These are phyloP conservation scores for Cynodonichthys magdalenae DNA, from an alignment of 2,797 vertebrate genomes.

Conservation along the genomic window DNA sequence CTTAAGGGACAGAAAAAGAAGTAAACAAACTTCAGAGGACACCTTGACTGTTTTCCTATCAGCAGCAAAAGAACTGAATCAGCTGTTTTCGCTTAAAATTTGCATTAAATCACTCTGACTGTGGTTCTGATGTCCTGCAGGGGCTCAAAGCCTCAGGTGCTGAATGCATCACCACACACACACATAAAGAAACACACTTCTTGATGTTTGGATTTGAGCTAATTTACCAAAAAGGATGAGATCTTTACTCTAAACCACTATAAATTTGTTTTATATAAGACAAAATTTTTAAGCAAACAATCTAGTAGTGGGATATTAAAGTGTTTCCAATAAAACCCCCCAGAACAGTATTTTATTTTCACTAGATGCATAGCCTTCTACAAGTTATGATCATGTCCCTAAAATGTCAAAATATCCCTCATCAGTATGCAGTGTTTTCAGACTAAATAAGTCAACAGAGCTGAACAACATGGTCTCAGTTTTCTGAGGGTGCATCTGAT, in stretches of 20 bases:
- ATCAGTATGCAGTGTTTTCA: too few relatives aligned
- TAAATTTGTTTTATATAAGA: too few relatives aligned
- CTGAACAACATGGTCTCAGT: conserved; percentile 12
- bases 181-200: conserved; percentile 31
- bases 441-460: conserved; percentile 1
- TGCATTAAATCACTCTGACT: conserved; percentile 52
- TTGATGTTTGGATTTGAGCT: conserved; percentile 7
- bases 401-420: too few relatives aligned
- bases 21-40: conserved; percentile 65
- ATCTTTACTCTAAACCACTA: too few relatives aligned
- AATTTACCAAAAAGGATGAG: neutral
- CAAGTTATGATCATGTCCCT: too few relatives aligned
- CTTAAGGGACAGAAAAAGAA: neutral
- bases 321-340: too few relatives aligned
- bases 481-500: conserved; percentile 30
- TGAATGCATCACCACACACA: conserved; percentile 27
- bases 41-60: conserved; percentile 53
- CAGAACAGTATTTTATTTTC: too few relatives aligned
- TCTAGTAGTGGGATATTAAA: too few relatives aligned
- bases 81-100: conserved; percentile 44
- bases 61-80: conserved; percentile 48
- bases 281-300: too few relatives aligned
- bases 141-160: conserved; percentile 26
- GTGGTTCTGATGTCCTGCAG: conserved; percentile 37
- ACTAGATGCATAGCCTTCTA: too few relatives aligned